Conservation (phyloP, 1,140 invertebrate species). For the Ips typographus region DNA sequence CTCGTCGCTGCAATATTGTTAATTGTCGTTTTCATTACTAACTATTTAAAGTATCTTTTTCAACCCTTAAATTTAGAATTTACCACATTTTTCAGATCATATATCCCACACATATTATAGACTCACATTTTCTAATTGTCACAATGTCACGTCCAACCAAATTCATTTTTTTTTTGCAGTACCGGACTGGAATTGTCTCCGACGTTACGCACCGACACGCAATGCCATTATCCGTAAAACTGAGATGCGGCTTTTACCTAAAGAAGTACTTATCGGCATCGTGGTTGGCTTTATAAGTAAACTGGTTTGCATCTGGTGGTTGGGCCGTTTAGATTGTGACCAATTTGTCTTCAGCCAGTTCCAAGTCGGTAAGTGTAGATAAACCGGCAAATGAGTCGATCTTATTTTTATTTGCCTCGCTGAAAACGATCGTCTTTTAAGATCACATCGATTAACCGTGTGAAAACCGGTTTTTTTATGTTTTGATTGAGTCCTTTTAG, state of each 20-base stretch:
- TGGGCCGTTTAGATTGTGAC: not conserved
- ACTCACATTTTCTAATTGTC: not conserved
- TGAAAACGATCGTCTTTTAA: too few species aligned
- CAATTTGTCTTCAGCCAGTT: not conserved
- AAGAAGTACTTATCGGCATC: conserved; percentile 1
- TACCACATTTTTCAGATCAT: not conserved
- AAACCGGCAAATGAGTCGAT: too few species aligned
- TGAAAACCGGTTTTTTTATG: too few species aligned
- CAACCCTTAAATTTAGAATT: too few species aligned
- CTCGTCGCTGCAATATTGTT: too few species aligned
- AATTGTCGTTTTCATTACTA: too few species aligned
- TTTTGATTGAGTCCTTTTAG: too few species aligned
- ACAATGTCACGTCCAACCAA: not conserved
- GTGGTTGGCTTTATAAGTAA: not conserved
- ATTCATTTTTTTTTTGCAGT: not conserved
- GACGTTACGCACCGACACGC: not conserved
- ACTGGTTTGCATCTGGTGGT: conserved; percentile 4
- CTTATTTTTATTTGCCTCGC: too few species aligned
- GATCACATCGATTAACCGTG: too few species aligned
- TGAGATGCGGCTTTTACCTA: not conserved
- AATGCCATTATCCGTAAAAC: not conserved
- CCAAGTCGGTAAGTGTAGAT: too few species aligned
- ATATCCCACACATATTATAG: not conserved
- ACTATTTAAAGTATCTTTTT: too few species aligned
- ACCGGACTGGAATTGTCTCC: not conserved